Conservation (phyloP, 2,797 vertebrate genomes). For the Phyllotis vaccarum region DNA sequence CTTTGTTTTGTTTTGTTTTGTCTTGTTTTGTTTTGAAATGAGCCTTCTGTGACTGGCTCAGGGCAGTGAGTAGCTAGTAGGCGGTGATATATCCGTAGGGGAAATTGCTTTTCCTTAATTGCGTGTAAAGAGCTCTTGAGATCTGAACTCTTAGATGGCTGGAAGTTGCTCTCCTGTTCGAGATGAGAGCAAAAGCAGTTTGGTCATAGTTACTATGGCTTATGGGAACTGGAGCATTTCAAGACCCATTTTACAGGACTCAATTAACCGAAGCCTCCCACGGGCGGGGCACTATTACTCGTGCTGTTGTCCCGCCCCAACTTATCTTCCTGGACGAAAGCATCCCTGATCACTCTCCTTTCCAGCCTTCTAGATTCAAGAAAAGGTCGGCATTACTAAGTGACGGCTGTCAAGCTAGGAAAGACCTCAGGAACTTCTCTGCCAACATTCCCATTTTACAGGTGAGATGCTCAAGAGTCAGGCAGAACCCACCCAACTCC, state of each 20-base stretch:
- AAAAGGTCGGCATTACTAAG: neutral
- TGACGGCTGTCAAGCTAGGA: neutral
- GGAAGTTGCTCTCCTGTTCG: neutral
- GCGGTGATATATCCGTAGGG: neutral
- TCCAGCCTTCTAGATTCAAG: neutral
- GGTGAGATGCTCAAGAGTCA: neutral
- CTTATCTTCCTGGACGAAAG: neutral
- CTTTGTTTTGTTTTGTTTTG: no score
- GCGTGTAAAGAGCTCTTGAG: neutral
- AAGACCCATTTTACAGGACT: neutral
- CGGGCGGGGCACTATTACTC: neutral
- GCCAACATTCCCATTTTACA: neutral
- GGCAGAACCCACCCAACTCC: neutral
- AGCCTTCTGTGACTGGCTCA: neutral
- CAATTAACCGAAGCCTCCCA: neutral
- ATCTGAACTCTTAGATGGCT: neutral
- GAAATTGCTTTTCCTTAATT: neutral
- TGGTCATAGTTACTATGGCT: neutral
- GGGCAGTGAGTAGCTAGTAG: neutral
- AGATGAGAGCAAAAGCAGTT: neutral
- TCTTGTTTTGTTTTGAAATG: no score
- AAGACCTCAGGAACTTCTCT: neutral
- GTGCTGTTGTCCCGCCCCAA: neutral
- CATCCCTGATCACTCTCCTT: neutral
- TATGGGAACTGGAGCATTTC: neutral